Percentiles rank a stretch among this genome's conserved stretches.
phyloP scores from a whole-genome alignment of 2,113 vertebrate species.

The Chaetops frenatus region DNA sequence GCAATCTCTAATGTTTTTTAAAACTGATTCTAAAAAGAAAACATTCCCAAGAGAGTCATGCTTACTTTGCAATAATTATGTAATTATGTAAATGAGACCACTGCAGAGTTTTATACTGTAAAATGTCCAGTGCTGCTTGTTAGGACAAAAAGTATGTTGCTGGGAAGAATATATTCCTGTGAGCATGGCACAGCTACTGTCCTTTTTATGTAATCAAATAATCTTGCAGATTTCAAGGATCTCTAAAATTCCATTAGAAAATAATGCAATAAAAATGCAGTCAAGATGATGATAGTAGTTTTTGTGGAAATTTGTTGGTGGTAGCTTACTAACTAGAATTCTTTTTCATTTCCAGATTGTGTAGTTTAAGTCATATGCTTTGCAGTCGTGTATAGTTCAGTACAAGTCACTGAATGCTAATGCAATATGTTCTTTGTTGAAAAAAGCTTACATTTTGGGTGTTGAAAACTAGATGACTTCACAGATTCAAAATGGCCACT shows the following conservation, averaged over 20 bases:
- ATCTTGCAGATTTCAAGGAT: not conserved
- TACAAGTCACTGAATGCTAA: not conserved
- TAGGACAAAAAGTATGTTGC: not conserved
- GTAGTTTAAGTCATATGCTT: not conserved
- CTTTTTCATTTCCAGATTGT: not conserved
- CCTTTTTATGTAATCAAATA: not conserved
- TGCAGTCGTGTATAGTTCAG: not conserved
- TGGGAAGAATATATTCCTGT: not conserved
- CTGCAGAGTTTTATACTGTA: not conserved
- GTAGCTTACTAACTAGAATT: not conserved
- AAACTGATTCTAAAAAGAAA: not conserved
- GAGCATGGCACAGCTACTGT: not conserved
- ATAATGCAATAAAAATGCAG: not conserved
- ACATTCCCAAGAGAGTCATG: not conserved
- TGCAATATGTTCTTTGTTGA: not conserved
- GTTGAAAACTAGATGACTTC: not conserved
- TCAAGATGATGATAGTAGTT: not conserved
- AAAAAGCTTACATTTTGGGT: not conserved
- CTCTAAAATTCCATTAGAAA: not conserved
- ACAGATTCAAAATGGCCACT: not conserved
- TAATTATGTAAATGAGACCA: not conserved
- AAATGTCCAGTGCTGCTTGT: not conserved
- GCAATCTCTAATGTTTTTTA: not conserved
- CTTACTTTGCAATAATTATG: not conserved
- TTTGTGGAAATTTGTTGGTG: not conserved